Evolutionary conservation across 2,888 invertebrate genomes (phyloP), one percentile per base, ranked within the genome.

Genomic region (Laspeyria flexula): DNA sequence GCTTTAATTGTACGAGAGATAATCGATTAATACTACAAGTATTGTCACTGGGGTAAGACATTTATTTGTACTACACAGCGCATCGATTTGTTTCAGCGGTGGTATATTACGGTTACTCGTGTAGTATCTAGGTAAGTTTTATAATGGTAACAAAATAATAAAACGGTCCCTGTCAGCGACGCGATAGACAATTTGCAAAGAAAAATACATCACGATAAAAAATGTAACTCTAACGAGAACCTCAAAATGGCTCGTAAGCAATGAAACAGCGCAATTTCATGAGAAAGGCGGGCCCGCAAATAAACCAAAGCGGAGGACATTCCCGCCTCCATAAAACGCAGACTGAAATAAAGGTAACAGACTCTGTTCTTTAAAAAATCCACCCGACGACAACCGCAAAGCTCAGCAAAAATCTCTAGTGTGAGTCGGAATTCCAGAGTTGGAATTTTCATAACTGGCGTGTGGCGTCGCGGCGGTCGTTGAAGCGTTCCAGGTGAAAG

Each of bases 361-460:
- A 86, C 78, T 83, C 77, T 69, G 81, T 86, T 87, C 85, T 87
- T 88, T 86, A 87, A 87, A 90, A 89, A 88, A 88, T 84, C 81
- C 81, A 67, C 69, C 73, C 77, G 83, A 78, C 85, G 85, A 85
- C 85, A 85, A 86, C 89, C 88, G 86, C 89, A 87, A 79, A 86
- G 82, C 90, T 88, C 84, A 85, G 85, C 84, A 80, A 86, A 87
- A 88, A 87, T 90, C 85, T 88, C 83, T 85, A 86, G 88, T 88
- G 88, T 85, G 87, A 88, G 85, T 79, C 60, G 75, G 81, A 84
- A 90, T 90, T 87, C 86, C 86, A 77, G 79, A 76, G 85, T 81
- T 64, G 90, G 90, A 90, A 90, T 90, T 91, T 91, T 91, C 91
- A 91, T 91, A 90, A 90, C 90, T 75, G 84, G 81, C 77, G 83